Percentiles rank a stretch among this genome's conserved stretches.
phyloP scores from a whole-genome alignment of 2,113 vertebrate genomes.

The Accipiter virgatus region DNA sequence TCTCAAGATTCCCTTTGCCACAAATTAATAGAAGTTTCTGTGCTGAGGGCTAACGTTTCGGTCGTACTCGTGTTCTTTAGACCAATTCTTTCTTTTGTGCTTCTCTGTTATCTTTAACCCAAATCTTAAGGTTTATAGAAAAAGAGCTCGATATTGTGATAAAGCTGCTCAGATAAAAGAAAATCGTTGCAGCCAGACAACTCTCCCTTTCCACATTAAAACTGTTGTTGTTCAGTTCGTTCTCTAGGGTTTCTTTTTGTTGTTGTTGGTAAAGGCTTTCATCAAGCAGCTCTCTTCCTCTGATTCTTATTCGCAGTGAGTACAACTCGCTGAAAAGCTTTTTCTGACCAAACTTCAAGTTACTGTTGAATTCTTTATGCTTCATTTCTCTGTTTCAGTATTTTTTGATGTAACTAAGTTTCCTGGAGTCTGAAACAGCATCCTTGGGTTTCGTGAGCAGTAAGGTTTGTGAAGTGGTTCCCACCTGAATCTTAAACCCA shows the following conservation, averaged over 20 bases:
- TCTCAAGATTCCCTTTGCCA: slow-evolving; percentile 40
- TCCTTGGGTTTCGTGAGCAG: neutral
- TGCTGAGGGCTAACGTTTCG: neutral
- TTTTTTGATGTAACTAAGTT: neutral
- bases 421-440: neutral
- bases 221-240: neutral
- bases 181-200: neutral
- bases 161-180: neutral
- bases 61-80: neutral
- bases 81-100: neutral
- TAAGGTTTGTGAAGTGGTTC: neutral
- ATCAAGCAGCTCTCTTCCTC: neutral
- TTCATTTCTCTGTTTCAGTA: neutral
- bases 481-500: neutral
- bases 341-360: slow-evolving; percentile 20
- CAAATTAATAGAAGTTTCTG: neutral
- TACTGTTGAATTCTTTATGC: neutral
- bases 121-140: neutral
- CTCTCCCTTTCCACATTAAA: neutral
- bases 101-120: neutral
- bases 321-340: slow-evolving; percentile 40
- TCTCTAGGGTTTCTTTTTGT: slow-evolving; percentile 3
- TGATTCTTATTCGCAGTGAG: slow-evolving; percentile 47
- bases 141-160: neutral
- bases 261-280: slow-evolving; percentile 15